These are phyloP conservation scores for Brachionus manjavacas DNA, from an alignment of 1,140 invertebrate species.

Conservation along the genomic window DNA sequence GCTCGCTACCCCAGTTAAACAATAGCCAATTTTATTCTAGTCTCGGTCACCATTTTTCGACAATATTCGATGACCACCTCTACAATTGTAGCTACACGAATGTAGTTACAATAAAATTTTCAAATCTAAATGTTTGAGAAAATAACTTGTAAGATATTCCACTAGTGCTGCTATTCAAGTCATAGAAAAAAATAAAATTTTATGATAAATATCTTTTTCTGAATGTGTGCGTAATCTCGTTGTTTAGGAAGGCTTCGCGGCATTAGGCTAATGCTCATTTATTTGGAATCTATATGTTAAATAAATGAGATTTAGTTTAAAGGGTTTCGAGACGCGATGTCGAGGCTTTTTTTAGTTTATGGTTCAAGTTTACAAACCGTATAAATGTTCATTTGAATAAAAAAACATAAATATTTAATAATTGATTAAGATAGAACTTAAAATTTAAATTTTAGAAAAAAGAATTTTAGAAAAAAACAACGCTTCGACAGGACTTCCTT, in stretches of 20 bases:
- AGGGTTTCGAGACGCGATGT: not conserved
- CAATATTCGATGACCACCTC: not conserved
- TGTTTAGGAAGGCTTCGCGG: not conserved
- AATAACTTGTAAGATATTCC: no score
- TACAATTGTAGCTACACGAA: not conserved
- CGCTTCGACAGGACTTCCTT: not conserved
- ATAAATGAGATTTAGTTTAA: not conserved
- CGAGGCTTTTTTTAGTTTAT: not conserved
- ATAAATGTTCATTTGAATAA: not conserved
- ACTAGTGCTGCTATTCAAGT: no score
- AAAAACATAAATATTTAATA: not conserved
- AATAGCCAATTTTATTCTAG: not conserved
- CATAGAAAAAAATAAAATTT: no score
- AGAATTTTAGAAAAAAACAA: not conserved
- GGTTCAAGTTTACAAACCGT: not conserved
- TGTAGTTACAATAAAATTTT: no score
- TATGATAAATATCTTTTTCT: no score
- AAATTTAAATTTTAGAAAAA: not conserved
- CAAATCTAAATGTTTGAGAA: no score
- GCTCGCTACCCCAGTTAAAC: not conserved
- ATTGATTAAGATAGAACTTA: not conserved
- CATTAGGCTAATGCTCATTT: not conserved
- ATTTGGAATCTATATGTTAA: not conserved
- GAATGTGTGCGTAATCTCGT: no score
- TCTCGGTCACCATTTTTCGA: not conserved